phyloP scores from a whole-genome alignment of 2,113 vertebrate genomes.

The Rhinogobius similis region DNA sequence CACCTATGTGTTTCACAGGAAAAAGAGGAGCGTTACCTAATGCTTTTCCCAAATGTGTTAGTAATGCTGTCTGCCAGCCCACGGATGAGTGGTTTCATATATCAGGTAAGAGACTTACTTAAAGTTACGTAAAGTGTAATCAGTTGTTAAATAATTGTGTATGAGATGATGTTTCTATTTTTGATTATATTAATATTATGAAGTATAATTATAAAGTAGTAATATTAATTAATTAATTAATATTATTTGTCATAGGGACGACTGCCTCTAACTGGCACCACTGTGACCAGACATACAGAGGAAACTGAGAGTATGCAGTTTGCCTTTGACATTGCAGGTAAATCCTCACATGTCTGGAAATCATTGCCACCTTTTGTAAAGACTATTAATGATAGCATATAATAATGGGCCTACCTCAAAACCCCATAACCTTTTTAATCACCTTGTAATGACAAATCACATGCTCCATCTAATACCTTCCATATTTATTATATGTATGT shows the following conservation, averaged over 20 bases:
- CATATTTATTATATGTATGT: background rate
- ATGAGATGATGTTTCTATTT: background rate
- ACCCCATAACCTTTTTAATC: background rate
- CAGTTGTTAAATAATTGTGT: background rate
- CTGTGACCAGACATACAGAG: slow-evolving; percentile 84
- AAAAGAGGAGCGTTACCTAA: slow-evolving; percentile 92
- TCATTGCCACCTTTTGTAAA: background rate
- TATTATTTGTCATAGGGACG: slow-evolving; percentile 78
- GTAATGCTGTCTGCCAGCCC: slow-evolving; percentile 94
- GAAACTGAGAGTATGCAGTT: slow-evolving; percentile 83
- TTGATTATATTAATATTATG: background rate
- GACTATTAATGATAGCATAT: background rate
- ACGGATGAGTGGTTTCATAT: slow-evolving; percentile 98
- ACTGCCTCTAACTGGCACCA: slow-evolving; percentile 84
- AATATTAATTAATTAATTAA: background rate
- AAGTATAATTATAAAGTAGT: background rate
- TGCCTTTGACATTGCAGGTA: slow-evolving; percentile 93
- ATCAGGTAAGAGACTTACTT: slow-evolving; percentile 82
- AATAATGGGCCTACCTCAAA: background rate
- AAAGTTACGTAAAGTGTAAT: background rate
- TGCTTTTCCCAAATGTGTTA: slow-evolving; percentile 89
- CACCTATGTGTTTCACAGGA: slow-evolving; percentile 77
- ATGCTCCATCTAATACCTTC: background rate
- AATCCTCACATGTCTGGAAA: background rate
- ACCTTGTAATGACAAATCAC: background rate